A percentile compares a stretch with the other conserved stretches of the same genome.
These are phyloP conservation scores for Platysteira castanea DNA, from an alignment of 2,113 vertebrate species.

Conservation along the genomic window DNA sequence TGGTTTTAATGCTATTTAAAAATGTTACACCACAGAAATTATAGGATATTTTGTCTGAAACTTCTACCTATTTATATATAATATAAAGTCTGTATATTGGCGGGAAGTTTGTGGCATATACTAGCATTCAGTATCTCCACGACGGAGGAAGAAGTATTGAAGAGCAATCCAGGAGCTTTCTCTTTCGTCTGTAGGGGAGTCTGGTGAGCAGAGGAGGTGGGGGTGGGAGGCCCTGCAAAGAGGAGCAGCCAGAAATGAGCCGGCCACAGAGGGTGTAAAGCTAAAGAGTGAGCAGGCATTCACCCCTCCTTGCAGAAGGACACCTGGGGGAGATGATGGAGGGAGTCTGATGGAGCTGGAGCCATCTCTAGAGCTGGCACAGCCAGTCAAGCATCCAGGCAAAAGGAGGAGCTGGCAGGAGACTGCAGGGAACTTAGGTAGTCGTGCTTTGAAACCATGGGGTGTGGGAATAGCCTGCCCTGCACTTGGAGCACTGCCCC, in stretches of 20 bases:
- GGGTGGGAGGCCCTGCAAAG: neutral
- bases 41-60: constrained; percentile 45
- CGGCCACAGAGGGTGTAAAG: neutral
- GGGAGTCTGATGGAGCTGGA: neutral
- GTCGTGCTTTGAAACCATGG: neutral
- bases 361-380: neutral
- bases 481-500: neutral
- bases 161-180: neutral
- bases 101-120: neutral
- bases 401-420: neutral
- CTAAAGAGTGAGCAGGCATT: neutral
- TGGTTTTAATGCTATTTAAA: constrained; percentile 58
- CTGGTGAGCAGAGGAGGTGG: neutral
- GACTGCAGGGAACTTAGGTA: neutral
- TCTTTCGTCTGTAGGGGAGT: neutral
- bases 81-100: constrained; percentile 3
- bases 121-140: neutral
- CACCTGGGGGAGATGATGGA: neutral
- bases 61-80: constrained; percentile 56
- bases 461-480: neutral
- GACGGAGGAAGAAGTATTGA: neutral
- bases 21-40: constrained; percentile 16
- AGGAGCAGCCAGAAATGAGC: neutral
- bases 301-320: neutral
- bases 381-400: neutral